These are phyloP conservation scores for Campoplex nolae DNA, from an alignment of 2,888 invertebrate genomes.

Conservation along the genomic window DNA sequence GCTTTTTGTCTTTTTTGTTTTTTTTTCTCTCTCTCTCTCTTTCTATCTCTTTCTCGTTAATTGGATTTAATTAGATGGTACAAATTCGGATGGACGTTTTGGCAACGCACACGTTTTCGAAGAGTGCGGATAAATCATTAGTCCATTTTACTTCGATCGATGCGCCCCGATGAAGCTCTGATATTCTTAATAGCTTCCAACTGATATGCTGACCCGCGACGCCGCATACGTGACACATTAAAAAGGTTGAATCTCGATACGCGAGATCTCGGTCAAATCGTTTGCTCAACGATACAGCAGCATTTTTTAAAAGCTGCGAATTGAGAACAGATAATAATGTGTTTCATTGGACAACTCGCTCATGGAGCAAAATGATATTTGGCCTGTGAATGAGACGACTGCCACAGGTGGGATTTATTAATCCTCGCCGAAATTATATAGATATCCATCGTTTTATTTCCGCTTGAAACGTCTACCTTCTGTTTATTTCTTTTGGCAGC, in stretches of 20 bases:
- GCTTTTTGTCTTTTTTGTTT: not conserved
- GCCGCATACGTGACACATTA: not conserved
- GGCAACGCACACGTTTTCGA: not conserved
- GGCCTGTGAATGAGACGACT: constrained; percentile 7
- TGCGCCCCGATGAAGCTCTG: not conserved
- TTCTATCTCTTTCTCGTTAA: not conserved
- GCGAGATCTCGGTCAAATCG: not conserved
- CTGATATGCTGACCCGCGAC: not conserved
- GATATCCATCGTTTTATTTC: constrained; percentile 4
- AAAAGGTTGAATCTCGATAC: not conserved
- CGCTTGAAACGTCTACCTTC: not conserved
- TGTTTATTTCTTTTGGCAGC: constrained; percentile 43
- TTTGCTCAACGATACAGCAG: not conserved
- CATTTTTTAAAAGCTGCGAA: not conserved
- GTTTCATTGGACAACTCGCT: constrained; percentile 37
- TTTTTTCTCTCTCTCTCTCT: not conserved
- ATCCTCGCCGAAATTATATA: constrained; percentile 51
- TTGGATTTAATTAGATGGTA: constrained; percentile 18
- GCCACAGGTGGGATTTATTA: constrained; percentile 19
- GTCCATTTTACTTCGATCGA: not conserved
- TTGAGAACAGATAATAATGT: constrained; percentile 14
- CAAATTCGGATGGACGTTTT: constrained; percentile 11
- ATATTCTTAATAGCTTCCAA: not conserved
- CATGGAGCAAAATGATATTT: constrained; percentile 23
- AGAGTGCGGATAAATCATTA: not conserved